phyloP scores from a whole-genome alignment of 1,140 invertebrate genomes.

The Cataglyphis hispanica region DNA sequence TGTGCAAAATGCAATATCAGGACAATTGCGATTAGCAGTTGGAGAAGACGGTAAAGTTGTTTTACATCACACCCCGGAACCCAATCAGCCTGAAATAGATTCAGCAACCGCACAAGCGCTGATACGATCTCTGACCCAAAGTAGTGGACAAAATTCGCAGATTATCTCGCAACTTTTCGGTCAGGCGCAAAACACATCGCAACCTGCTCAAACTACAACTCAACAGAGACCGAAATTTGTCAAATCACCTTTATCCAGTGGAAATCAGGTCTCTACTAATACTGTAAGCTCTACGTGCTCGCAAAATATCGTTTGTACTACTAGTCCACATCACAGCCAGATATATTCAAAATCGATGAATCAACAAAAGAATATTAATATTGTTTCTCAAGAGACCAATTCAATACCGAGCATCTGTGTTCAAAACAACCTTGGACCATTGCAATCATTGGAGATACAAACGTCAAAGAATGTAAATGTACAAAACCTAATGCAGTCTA shows the following conservation, averaged over 20 bases:
- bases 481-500: slow-evolving; percentile 72
- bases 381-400: slow-evolving; percentile 68
- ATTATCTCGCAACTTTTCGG: slow-evolving; percentile 84
- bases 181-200: slow-evolving; percentile 78
- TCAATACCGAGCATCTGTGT: slow-evolving; percentile 66
- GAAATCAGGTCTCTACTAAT: slow-evolving; percentile 55
- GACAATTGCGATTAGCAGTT: slow-evolving; percentile 85
- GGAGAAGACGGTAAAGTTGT: slow-evolving; percentile 87
- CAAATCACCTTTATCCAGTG: slow-evolving; percentile 76
- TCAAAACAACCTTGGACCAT: slow-evolving; percentile 63
- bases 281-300: slow-evolving; percentile 71
- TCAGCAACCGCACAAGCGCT: slow-evolving; percentile 84
- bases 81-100: slow-evolving; percentile 85
- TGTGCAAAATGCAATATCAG: slow-evolving; percentile 84
- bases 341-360: slow-evolving; percentile 74
- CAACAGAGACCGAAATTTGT: slow-evolving; percentile 77
- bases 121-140: slow-evolving; percentile 83
- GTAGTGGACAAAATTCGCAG: slow-evolving; percentile 82
- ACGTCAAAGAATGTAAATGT: slow-evolving; percentile 69
- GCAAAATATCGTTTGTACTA: slow-evolving; percentile 74
- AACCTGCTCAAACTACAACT: slow-evolving; percentile 73
- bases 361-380: slow-evolving; percentile 67
- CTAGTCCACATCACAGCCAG: slow-evolving; percentile 78
- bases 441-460: slow-evolving; percentile 72
- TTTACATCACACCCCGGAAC: slow-evolving; percentile 85